Evolutionary conservation across 2,113 vertebrate species (phyloP).

Genomic region (Equus przewalskii): DNA sequence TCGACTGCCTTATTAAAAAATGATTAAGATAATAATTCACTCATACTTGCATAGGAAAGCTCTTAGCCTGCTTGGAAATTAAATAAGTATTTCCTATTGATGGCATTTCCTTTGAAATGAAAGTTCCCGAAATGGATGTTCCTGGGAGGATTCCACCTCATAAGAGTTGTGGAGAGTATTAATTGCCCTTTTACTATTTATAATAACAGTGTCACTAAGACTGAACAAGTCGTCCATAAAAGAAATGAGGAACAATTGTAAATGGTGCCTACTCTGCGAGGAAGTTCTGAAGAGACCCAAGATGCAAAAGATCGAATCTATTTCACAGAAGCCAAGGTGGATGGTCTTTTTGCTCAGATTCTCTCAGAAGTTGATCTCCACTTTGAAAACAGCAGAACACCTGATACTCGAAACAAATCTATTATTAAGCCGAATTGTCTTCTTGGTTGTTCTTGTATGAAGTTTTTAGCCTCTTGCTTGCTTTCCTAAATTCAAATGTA

Average conservation of each 20-base stretch:
- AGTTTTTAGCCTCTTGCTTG: not conserved
- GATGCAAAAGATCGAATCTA: slow-evolving; percentile 17
- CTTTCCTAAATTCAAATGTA: not conserved
- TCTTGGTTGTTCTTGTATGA: not conserved
- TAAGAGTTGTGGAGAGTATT: slow-evolving; percentile 52
- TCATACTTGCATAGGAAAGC: slow-evolving; percentile 44
- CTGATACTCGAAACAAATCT: slow-evolving; percentile 61
- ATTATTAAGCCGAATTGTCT: slow-evolving; percentile 62
- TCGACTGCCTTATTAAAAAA: slow-evolving; percentile 77
- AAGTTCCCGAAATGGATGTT: slow-evolving; percentile 32
- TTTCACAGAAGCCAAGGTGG: not conserved
- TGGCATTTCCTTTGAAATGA: slow-evolving; percentile 62
- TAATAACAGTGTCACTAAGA: slow-evolving; percentile 23
- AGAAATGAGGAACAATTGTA: slow-evolving; percentile 7
- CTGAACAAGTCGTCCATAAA: slow-evolving; percentile 5
- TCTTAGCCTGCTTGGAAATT: slow-evolving; percentile 77
- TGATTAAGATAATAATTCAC: slow-evolving; percentile 69
- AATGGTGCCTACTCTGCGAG: not conserved
- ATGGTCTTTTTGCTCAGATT: slow-evolving; percentile 44
- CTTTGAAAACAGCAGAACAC: slow-evolving; percentile 22
- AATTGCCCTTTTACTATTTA: slow-evolving; percentile 68
- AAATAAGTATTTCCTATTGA: slow-evolving; percentile 78
- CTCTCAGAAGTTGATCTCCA: slow-evolving; percentile 27
- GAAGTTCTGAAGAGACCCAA: slow-evolving; percentile 55
- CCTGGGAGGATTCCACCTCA: slow-evolving; percentile 37